Conservation (phyloP, 2,888 invertebrate genomes). For the Calameuta pallipes region DNA sequence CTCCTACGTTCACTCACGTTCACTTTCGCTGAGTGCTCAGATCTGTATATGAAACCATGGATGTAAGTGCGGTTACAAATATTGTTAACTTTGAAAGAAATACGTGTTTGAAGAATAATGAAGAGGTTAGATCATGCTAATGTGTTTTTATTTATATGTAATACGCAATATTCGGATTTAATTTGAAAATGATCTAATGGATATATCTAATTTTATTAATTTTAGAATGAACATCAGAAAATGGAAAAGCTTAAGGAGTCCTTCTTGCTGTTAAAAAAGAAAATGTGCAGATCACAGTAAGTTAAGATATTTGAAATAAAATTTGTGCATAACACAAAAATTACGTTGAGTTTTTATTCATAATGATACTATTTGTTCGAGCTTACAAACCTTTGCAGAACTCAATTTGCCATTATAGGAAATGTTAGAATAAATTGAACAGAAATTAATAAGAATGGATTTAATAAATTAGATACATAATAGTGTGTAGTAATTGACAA, state of each 20-base stretch:
- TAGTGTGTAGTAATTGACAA: too few species aligned
- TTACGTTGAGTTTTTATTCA: neutral
- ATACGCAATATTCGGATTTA: too few species aligned
- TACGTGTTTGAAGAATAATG: neutral
- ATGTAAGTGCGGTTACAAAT: neutral
- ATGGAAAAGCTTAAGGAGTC: constrained; percentile 40
- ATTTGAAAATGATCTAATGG: too few species aligned
- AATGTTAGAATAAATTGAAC: too few species aligned
- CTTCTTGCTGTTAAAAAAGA: constrained; percentile 44
- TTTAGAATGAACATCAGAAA: constrained; percentile 36
- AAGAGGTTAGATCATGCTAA: neutral
- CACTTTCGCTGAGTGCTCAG: too few species aligned
- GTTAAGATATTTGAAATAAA: constrained; percentile 33
- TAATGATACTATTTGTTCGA: neutral
- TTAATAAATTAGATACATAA: too few species aligned
- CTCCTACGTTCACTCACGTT: too few species aligned
- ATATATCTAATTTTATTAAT: neutral
- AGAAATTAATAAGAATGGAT: neutral
- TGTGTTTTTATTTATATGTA: neutral
- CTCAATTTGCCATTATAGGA: too few species aligned
- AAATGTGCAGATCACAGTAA: constrained; percentile 49
- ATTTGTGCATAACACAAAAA: neutral
- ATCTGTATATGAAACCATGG: too few species aligned
- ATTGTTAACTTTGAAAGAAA: neutral
- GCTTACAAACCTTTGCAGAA: too few species aligned